Base-by-base conservation (phyloP, 2,113 vertebrate species). In the Phyllostomus discolor region DNA sequence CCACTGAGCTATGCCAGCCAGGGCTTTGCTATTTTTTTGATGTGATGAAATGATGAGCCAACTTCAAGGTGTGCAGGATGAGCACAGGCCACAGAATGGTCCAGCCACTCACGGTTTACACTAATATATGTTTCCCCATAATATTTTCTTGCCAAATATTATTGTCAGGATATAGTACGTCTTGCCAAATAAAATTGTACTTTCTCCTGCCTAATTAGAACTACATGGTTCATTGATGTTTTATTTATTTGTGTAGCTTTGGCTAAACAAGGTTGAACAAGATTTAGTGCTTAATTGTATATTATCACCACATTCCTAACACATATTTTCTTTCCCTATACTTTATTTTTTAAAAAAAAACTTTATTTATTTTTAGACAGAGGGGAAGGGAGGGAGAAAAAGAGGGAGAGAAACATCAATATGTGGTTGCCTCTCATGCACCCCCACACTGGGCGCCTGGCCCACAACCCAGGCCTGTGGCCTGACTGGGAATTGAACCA, bases 171-270 rank as follows among this genome's bases (percentile, higher is more conserved):
- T 82, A 67, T 9, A 67, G 73, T 4, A 11, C 52, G 8, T 80
- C 43, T 95, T 84, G 83, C 12, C 50, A 64, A 90, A 78, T 95
- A n/a, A 46, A 88, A 86, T 33, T 35, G 15, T 76, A 52, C 54
- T 75, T 91, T 66, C 67, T 91, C 84, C 81, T 93, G 66, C n/a
- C 66, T 88, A 67, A 93, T 1, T 31, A 94, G 87, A 79, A 62
- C 52, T 70, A 7, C 46, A 33, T 54, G 54, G 90, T 20, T 82
- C 64, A 87, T 12, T 43, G 69, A 70, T 43, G n/a, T 54, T 83
- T 82, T 52, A 33, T 43, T 80, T 95, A 31, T 78, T 79, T 83
- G 72, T 90, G 90, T 46, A 52, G 12, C 81, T 33, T 78, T 89
- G 52, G 62, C 52, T 69, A 80, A 80, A 70, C 52, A 87, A 94